These are phyloP conservation scores for Spodoptera picta DNA, from an alignment of 2,888 invertebrate genomes.

Conservation along the genomic window DNA sequence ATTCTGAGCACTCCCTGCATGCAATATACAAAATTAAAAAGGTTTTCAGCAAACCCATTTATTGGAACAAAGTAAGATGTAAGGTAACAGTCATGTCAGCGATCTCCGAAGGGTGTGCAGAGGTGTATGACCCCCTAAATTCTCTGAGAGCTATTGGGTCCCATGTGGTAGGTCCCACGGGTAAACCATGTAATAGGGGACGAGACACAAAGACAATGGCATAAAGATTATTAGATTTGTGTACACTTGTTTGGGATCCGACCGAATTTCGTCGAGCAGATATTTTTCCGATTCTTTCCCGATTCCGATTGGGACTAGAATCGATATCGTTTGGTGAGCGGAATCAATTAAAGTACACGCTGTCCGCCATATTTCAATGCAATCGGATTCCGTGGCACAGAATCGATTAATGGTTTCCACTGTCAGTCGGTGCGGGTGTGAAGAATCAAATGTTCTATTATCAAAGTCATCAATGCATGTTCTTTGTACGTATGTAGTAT, in stretches of 20 bases:
- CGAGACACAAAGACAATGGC: conserved; percentile 28
- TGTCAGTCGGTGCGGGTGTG: background rate
- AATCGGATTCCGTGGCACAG: conserved; percentile 1
- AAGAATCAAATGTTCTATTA: background rate
- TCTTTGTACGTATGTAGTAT: too few relatives aligned
- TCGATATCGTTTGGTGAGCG: too few relatives aligned
- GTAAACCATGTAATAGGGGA: conserved; percentile 24
- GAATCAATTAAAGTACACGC: conserved; percentile 3
- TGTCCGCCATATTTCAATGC: background rate
- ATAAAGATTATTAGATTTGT: conserved; percentile 44
- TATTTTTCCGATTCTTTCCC: background rate
- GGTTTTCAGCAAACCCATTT: background rate
- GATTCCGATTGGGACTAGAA: too few relatives aligned
- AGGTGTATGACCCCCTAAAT: conserved; percentile 37
- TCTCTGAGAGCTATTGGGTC: conserved; percentile 23
- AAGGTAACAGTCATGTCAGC: conserved; percentile 3
- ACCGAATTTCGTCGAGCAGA: background rate
- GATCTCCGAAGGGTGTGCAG: conserved; percentile 24
- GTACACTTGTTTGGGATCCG: conserved; percentile 5
- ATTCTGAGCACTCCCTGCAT: too few relatives aligned
- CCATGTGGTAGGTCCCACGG: conserved; percentile 42
- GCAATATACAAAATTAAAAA: too few relatives aligned
- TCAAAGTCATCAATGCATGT: background rate
- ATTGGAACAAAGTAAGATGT: background rate
- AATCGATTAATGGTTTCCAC: conserved; percentile 1